Evolutionary conservation across 2,797 vertebrate species (phyloP), one percentile per base, ranked within the genome.

Genomic region (Hippopotamyrus pictus): DNA sequence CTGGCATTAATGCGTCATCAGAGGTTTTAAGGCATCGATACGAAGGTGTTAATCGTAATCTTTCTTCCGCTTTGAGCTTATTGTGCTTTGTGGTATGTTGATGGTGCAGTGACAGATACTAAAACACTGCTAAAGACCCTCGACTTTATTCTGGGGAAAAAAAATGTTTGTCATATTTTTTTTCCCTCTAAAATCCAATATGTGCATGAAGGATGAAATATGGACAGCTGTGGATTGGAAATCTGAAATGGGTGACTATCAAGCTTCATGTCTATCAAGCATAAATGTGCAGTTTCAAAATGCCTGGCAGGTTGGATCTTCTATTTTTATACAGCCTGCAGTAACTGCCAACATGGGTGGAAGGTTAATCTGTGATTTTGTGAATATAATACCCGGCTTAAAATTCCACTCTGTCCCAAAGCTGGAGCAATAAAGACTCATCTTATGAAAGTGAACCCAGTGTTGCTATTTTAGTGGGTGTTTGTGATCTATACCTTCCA

Each of bases 191-290:
- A 33, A 29, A 29, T 69, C 62, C 25, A 69, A 33, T 33, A 33
- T 33, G 62, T 25, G 59, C 12, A 9, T 29, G 59, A 12, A 11
- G 9, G 11, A 69, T 5, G 62, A 69, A 69, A 33, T 9, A 12
- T 69, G 62, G 25, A 65, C 62, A 4, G 62, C 62, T 95, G 94
- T 17, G 33, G 33, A 73, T 6, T 93, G 90, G 88, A 92, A 91
- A 93, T 92, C 93, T 93, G 95, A 94, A 94, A 94, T 90, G 33
- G 11, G 92, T 96, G 94, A 92, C 93, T 95, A 94, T 94, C 93
- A 91, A 91, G 93, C 51, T 92, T 90, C 93, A 93, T 92, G 93
- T 94, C 94, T 95, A 92, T 91, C 94, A 91, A 90, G 89, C 92
- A 93, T 95, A 92, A 92, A 93, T 93, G 25, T 69, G 25, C 11